A percentile compares a stretch with the other conserved stretches of the same genome.
phyloP scores from a whole-genome alignment of 2,888 invertebrate species.

The Sepiola atlantica region DNA sequence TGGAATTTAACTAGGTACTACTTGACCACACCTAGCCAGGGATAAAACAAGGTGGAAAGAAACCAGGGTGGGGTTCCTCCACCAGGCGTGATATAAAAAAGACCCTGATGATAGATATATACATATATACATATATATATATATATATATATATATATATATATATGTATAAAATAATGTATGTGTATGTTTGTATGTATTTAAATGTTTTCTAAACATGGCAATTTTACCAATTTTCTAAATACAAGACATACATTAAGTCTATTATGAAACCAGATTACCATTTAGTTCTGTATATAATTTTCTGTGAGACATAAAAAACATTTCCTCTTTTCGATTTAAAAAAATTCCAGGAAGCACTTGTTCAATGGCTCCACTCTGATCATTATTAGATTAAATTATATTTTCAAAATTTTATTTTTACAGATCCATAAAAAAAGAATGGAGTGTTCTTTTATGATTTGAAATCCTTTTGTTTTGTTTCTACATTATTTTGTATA shows the following conservation, averaged over 20 bases:
- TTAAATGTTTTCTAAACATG: neutral
- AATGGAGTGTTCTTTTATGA: neutral
- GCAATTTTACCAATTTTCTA: neutral
- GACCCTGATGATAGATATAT: too few species aligned
- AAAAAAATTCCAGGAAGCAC: neutral
- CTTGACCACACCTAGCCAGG: too few species aligned
- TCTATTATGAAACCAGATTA: neutral
- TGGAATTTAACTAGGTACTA: too few species aligned
- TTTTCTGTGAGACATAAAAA: neutral
- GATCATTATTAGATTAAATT: neutral
- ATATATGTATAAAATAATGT: too few species aligned
- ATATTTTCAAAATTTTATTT: neutral
- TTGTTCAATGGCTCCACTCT: neutral
- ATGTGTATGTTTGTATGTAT: too few species aligned
- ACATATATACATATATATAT: neutral
- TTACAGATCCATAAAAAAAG: neutral
- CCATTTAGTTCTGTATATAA: neutral
- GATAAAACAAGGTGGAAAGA: too few species aligned
- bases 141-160: neutral
- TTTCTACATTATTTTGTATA: neutral
- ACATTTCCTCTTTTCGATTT: neutral
- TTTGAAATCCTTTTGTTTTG: neutral
- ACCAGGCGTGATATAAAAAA: too few species aligned
- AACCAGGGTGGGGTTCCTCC: too few species aligned
- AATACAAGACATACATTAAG: neutral